These are phyloP conservation scores for Polydesmus complanatus DNA, from an alignment of 2,888 invertebrate genomes.

Conservation along the genomic window DNA sequence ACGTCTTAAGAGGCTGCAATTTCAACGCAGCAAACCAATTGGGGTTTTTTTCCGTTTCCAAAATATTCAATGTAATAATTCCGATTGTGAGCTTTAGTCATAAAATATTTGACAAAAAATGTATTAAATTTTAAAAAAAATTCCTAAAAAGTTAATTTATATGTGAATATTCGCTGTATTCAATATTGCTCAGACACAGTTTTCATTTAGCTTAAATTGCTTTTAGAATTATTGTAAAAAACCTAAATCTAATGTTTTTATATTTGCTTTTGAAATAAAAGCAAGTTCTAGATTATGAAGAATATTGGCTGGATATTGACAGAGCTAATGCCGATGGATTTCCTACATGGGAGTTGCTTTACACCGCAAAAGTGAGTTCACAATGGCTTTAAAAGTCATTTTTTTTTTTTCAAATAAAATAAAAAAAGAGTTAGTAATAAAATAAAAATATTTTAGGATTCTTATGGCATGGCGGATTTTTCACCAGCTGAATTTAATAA, in stretches of 20 bases:
- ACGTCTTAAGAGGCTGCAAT: not conserved
- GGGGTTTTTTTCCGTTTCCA: not conserved
- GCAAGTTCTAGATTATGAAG: constrained; percentile 87
- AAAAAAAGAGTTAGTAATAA: too few relatives aligned
- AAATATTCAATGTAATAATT: too few relatives aligned
- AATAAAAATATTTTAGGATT: constrained; percentile 39
- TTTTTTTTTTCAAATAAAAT: too few relatives aligned
- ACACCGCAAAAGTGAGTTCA: constrained; percentile 44
- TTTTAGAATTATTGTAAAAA: too few relatives aligned
- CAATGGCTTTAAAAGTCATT: not conserved
- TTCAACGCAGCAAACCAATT: too few relatives aligned
- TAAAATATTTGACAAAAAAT: too few relatives aligned
- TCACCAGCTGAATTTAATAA: constrained; percentile 83
- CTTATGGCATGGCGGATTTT: constrained; percentile 70
- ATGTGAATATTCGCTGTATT: too few relatives aligned
- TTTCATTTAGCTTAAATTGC: too few relatives aligned
- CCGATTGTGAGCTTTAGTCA: too few relatives aligned
- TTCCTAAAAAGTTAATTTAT: too few relatives aligned
- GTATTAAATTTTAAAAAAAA: not conserved
- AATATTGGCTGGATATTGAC: constrained; percentile 88
- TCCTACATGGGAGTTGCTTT: constrained; percentile 76
- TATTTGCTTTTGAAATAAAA: constrained; percentile 26
- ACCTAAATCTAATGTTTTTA: too few relatives aligned
- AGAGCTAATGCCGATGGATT: constrained; percentile 54
- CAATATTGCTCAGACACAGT: too few relatives aligned